phyloP scores from a whole-genome alignment of 1,140 invertebrate species.

The Heliconius himera region DNA sequence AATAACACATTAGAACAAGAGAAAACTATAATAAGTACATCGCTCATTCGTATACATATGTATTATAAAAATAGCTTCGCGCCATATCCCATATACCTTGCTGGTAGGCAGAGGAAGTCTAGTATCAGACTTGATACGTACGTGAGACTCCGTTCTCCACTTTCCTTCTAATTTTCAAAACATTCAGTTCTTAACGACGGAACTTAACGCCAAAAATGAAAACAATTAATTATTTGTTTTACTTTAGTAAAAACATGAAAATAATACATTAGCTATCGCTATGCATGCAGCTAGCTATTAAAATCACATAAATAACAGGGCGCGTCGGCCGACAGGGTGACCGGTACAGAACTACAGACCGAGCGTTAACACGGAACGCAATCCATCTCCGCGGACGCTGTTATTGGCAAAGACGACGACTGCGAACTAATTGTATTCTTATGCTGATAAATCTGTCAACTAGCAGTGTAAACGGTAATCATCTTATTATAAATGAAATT shows the following conservation, averaged over 20 bases:
- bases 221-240: too few relatives aligned
- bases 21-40: too few relatives aligned
- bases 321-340: background rate
- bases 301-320: constrained; percentile 22
- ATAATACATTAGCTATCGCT: too few relatives aligned
- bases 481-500: too few relatives aligned
- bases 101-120: background rate
- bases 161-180: too few relatives aligned
- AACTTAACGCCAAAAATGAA: too few relatives aligned
- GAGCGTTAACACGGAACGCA: constrained; percentile 27
- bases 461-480: too few relatives aligned
- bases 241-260: too few relatives aligned
- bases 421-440: background rate
- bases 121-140: too few relatives aligned
- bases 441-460: background rate
- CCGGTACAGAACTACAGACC: constrained; percentile 9
- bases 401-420: constrained; percentile 8
- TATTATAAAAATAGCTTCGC: too few relatives aligned
- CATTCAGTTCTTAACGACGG: background rate
- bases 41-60: too few relatives aligned
- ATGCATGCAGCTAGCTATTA: background rate
- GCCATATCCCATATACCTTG: background rate
- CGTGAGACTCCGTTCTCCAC: background rate
- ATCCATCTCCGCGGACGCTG: constrained; percentile 26
- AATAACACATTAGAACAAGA: too few relatives aligned